phyloP scores from a whole-genome alignment of 2,797 vertebrate genomes.

The Parotocinclus haroldoi region DNA sequence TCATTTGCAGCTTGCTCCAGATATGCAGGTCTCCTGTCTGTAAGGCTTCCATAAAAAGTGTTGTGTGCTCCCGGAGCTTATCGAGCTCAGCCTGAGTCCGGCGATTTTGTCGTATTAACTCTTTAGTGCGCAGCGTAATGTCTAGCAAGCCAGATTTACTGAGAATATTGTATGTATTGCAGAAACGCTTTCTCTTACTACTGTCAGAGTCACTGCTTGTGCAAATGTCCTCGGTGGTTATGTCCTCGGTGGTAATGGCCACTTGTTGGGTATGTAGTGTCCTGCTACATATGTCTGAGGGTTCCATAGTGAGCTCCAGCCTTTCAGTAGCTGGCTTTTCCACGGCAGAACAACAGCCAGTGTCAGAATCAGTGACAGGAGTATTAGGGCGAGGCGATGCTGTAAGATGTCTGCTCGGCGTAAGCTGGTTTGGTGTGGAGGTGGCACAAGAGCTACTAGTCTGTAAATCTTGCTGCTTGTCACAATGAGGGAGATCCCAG shows the following conservation, averaged over 20 bases:
- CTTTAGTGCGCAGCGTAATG: slow-evolving; percentile 91
- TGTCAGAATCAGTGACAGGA: slow-evolving; percentile 41
- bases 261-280: neutral
- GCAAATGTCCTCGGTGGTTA: neutral
- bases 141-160: slow-evolving; percentile 84
- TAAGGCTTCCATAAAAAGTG: slow-evolving; percentile 79
- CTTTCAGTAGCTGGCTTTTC: slow-evolving; percentile 45
- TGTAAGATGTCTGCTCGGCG: slow-evolving; percentile 30
- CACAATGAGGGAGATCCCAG: slow-evolving; percentile 50
- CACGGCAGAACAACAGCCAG: slow-evolving; percentile 25
- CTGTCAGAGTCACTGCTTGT: slow-evolving; percentile 21
- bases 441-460: slow-evolving; percentile 29
- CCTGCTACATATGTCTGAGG: slow-evolving; percentile 11
- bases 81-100: slow-evolving; percentile 83
- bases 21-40: slow-evolving; percentile 72
- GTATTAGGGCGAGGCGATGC: slow-evolving; percentile 48
- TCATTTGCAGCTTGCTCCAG: slow-evolving; percentile 75
- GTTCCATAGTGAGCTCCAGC: slow-evolving; percentile 24
- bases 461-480: slow-evolving; percentile 50
- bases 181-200: slow-evolving; percentile 82
- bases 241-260: neutral
- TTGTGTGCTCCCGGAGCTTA: slow-evolving; percentile 78
- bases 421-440: slow-evolving; percentile 46
- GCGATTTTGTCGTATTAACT: slow-evolving; percentile 86
- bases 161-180: slow-evolving; percentile 87